Conservation (phyloP, 2,888 invertebrate genomes). For the Apoderus coryli region DNA sequence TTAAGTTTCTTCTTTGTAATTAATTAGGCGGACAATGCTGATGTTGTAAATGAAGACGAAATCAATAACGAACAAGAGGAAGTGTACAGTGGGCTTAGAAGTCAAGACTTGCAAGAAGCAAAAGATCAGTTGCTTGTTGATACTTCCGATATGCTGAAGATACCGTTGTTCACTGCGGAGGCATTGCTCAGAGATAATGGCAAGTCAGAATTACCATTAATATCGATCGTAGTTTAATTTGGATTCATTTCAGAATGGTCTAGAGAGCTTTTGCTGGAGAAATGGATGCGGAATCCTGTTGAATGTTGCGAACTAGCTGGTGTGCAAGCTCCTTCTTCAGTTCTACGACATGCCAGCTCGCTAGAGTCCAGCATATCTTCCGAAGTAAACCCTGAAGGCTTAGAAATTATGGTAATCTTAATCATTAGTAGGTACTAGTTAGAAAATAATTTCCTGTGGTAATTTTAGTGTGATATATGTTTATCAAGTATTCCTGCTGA, state of each 20-base stretch:
- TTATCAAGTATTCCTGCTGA: slow-evolving; percentile 32
- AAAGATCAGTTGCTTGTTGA: slow-evolving; percentile 55
- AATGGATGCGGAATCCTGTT: slow-evolving; percentile 52
- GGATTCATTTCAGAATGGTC: slow-evolving; percentile 45
- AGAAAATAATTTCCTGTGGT: too few relatives aligned
- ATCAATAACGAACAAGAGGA: slow-evolving; percentile 34
- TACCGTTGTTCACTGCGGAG: slow-evolving; percentile 54
- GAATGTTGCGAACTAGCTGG: slow-evolving; percentile 50
- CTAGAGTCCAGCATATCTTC: slow-evolving; percentile 29
- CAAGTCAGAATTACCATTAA: slow-evolving; percentile 22
- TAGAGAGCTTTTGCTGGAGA: slow-evolving; percentile 45
- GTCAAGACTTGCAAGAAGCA: slow-evolving; percentile 54
- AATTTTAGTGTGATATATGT: slow-evolving; percentile 46
- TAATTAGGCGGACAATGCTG: slow-evolving; percentile 36
- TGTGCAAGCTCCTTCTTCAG: slow-evolving; percentile 44
- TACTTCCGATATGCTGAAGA: slow-evolving; percentile 55
- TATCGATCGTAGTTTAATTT: not conserved
- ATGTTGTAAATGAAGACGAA: slow-evolving; percentile 38
- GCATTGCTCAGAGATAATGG: slow-evolving; percentile 51
- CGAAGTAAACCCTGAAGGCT: slow-evolving; percentile 22
- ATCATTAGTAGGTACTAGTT: too few relatives aligned
- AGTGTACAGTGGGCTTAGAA: slow-evolving; percentile 44
- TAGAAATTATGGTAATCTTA: slow-evolving; percentile 26
- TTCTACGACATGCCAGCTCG: slow-evolving; percentile 30
- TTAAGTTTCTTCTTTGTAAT: slow-evolving; percentile 7